Base-by-base conservation (phyloP, 2,113 vertebrate species). In the Potamarius usumacintae region DNA sequence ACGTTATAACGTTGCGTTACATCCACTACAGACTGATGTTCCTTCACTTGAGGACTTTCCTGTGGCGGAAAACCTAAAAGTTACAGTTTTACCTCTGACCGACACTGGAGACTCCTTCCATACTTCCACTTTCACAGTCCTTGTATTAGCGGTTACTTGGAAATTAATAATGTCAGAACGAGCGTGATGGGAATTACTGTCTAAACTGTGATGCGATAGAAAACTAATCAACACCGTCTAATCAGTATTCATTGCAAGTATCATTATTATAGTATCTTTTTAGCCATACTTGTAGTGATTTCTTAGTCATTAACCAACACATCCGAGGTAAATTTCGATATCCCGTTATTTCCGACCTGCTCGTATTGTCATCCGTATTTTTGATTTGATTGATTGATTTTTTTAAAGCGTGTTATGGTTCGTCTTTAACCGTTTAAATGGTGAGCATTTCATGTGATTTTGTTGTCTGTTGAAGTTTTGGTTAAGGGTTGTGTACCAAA, bases 101-200 rank as follows among this genome's bases (percentile, higher is more conserved):
- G 25, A 57, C 53, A 80, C n/a, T 79, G 53, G 77, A 30, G 77
- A 80, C 77, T 78, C 50, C 48, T 80, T 57, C 7, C 78, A 11
- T 60, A 58, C 27, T 4, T 60, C 15, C 8, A 18, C 2, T 7
- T 11, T 5, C 11, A 25, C 12, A 14, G 15, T 71, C 30, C 69
- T 15, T n/a, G 8, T n/a, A 50, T 53, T 53, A n/a, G 71, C 71
- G 22, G 17, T 48, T 74, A 72, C 30, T 72, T 5, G 42, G 4
- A 18, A 72, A 42, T 48, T 10, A 10, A 72, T 72, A 2, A 42
- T 6, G 8, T 48, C 3, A 4, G 25, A 65, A 71, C 63, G 0
- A 62, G 20, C 60, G 1, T 20, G 22, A 20, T 62, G 60, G 22
- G 22, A 25, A 4, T 25, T 25, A 1, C 22, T 63, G 22, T 63